Base-by-base conservation (phyloP, 2,888 invertebrate genomes). In the Alloscopus bannaensis region DNA sequence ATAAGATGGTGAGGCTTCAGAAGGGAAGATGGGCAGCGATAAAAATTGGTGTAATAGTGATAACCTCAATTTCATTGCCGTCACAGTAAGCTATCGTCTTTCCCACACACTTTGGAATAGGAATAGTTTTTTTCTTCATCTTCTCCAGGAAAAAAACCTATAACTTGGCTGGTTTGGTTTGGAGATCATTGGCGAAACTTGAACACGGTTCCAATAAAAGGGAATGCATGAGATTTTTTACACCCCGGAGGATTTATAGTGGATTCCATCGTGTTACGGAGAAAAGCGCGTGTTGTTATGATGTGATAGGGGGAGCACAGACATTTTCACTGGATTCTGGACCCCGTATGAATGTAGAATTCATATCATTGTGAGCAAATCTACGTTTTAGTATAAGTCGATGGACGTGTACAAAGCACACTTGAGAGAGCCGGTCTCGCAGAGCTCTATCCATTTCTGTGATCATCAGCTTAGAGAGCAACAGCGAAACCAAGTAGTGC, bases 61-160 rank as follows among this genome's bases (percentile, higher is more conserved):
- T 57, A 69, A 69, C 68, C 68, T 26, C 68, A 31, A 57, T 69
- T 69, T 69, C 68, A 69, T 69, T 69, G 68, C 57, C 36, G 52
- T 66, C 66, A 36, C 31, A 16, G 13, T 18, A n/a, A 45, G n/a
- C n/a, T 45, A 36, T n/a, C n/a, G n/a, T n/a, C n/a, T n/a, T n/a
- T n/a, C n/a, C n/a, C n/a, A n/a, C n/a, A n/a, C n/a, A n/a, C n/a
- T n/a, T n/a, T n/a, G n/a, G n/a, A n/a, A n/a, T n/a, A n/a, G n/a
- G n/a, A n/a, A n/a, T n/a, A n/a, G n/a, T n/a, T n/a, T n/a, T n/a
- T n/a, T n/a, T n/a, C 42, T 8, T 42, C 42, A 52, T 4, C 29
- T 36, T 18, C 0, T 28, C 11, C 22, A 20, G 26, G 24, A 45
- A 62, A 24, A 45, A 62, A 1, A 31, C 24, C 28, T n/a, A 26